Evolutionary conservation across 1,140 invertebrate species (phyloP).

Genomic region (Lordiphosa clarofinis): DNA sequence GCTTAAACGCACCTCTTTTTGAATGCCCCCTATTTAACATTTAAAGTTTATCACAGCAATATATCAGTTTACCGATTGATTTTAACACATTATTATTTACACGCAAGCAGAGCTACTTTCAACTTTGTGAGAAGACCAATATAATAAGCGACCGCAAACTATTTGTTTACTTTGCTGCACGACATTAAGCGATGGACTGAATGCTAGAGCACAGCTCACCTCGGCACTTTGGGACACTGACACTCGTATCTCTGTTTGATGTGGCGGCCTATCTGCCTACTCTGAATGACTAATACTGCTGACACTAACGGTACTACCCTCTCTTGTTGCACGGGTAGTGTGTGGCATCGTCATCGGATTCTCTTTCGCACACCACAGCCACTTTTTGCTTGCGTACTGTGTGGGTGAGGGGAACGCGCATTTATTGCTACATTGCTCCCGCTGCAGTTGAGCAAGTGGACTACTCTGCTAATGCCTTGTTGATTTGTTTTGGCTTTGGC

Average conservation of each 20-base stretch:
- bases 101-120: not conserved
- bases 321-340: constrained; percentile 14
- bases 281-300: constrained; percentile 26
- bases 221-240: constrained; percentile 9
- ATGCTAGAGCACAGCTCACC: constrained; percentile 4
- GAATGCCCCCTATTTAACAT: too few species aligned
- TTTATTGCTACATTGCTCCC: constrained; percentile 13
- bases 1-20: too few species aligned
- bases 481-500: constrained; percentile 45
- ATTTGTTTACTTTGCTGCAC: constrained; percentile 35
- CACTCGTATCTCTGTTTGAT: constrained; percentile 10
- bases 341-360: constrained; percentile 2
- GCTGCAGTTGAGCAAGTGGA: constrained; percentile 23
- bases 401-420: constrained; percentile 3
- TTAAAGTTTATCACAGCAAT: not conserved
- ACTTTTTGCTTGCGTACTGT: constrained; percentile 1
- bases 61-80: not conserved
- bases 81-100: not conserved
- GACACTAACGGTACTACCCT: constrained; percentile 6
- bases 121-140: not conserved
- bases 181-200: constrained; percentile 23
- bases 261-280: constrained; percentile 13
- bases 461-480: constrained; percentile 16
- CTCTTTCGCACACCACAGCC: not conserved
- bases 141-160: constrained; percentile 15